Percentiles rank a stretch among this genome's conserved stretches.
phyloP scores from a whole-genome alignment of 2,888 invertebrate genomes.

The Clanis bilineata region DNA sequence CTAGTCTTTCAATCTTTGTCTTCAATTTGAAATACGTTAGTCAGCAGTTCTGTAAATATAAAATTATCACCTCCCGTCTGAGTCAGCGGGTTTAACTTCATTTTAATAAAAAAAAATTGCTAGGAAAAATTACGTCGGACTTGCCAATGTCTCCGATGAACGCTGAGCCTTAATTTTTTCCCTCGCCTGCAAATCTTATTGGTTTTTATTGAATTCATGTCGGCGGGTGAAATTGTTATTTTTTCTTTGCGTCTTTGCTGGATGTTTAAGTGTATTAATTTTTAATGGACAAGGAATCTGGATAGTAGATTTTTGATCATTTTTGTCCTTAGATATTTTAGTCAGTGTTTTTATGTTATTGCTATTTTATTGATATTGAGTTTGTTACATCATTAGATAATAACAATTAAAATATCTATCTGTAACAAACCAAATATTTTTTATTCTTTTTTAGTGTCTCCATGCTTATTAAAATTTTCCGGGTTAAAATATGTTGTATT shows the following conservation, averaged over 20 bases:
- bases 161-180: conserved; percentile 41
- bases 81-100: conserved; percentile 69
- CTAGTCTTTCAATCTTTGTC: not conserved
- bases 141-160: conserved; percentile 50
- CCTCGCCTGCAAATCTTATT: conserved; percentile 40
- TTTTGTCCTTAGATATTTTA: no score
- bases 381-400: no score
- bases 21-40: conserved; percentile 25
- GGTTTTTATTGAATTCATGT: conserved; percentile 50
- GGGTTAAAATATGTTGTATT: no score
- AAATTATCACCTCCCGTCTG: conserved; percentile 69
- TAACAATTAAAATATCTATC: no score
- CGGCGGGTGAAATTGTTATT: conserved; percentile 34
- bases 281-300: no score
- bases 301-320: no score
- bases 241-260: not conserved
- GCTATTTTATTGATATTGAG: no score
- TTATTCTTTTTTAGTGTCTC: no score
- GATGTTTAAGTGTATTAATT: not conserved
- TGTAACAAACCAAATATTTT: no score
- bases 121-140: conserved; percentile 48
- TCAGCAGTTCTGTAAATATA: conserved; percentile 60
- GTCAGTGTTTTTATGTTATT: no score
- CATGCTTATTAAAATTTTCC: no score
- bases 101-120: conserved; percentile 69